These are phyloP conservation scores for Oncorhynchus tshawytscha DNA, from an alignment of 2,113 vertebrate genomes.

Conservation along the genomic window DNA sequence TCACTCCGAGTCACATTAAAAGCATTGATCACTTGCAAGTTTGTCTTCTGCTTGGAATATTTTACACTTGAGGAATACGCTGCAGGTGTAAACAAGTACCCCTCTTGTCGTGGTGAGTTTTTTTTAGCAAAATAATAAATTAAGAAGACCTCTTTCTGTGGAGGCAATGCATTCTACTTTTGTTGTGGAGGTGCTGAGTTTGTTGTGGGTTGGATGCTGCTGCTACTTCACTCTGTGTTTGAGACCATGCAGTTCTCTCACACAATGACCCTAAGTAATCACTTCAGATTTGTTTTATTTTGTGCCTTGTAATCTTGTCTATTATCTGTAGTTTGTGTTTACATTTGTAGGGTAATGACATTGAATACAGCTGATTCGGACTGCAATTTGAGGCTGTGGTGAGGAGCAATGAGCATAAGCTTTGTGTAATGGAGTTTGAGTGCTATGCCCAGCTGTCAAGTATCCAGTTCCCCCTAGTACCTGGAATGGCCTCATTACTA, in stretches of 20 bases:
- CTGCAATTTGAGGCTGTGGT: background rate
- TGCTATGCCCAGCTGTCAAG: background rate
- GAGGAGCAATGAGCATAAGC: background rate
- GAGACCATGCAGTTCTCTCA: background rate
- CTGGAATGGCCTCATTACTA: conserved; percentile 10
- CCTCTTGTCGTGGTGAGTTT: background rate
- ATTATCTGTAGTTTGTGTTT: background rate
- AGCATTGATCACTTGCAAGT: background rate
- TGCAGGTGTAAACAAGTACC: background rate
- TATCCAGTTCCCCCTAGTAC: background rate
- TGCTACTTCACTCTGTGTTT: background rate
- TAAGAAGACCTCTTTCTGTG: background rate
- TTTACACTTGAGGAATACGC: conserved; percentile 1
- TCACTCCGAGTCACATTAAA: background rate
- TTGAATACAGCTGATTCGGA: background rate
- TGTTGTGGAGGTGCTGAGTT: background rate
- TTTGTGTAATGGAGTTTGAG: background rate
- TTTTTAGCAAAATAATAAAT: conserved; percentile 7
- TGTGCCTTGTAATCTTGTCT: too few relatives aligned
- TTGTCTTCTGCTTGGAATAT: background rate
- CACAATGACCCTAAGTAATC: background rate
- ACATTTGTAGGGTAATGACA: background rate
- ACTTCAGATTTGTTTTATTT: too few relatives aligned
- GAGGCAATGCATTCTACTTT: background rate
- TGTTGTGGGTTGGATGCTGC: background rate